These are phyloP conservation scores for Vanessa cardui DNA, from an alignment of 2,888 invertebrate species.

Conservation along the genomic window DNA sequence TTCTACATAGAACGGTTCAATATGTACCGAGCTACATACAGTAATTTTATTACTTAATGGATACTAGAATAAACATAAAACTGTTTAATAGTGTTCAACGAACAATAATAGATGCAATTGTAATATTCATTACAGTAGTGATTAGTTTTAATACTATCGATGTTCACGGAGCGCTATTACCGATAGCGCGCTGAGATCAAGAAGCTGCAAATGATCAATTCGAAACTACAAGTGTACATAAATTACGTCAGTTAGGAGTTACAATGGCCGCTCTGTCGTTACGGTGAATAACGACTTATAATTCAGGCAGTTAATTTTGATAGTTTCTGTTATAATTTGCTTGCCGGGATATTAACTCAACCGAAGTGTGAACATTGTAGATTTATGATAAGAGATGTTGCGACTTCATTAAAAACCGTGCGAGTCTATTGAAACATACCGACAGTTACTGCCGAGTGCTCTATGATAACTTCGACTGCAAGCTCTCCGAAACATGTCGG, in stretches of 20 bases:
- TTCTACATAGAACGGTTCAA: too few relatives aligned
- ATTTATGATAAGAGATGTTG: conserved; percentile 16
- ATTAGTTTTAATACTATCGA: too few relatives aligned
- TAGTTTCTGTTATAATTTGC: conserved; percentile 32
- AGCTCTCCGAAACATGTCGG: too few relatives aligned
- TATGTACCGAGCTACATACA: too few relatives aligned
- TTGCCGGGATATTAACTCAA: conserved; percentile 29
- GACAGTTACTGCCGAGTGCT: too few relatives aligned
- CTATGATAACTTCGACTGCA: too few relatives aligned
- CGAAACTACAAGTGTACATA: conserved; percentile 26
- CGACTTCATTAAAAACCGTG: background rate
- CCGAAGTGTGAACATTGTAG: conserved; percentile 15
- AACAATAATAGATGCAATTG: too few relatives aligned
- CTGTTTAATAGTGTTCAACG: too few relatives aligned
- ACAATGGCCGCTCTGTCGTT: conserved; percentile 22
- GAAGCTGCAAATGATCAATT: conserved; percentile 13
- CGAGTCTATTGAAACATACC: background rate
- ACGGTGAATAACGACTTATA: conserved; percentile 29
- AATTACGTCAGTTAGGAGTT: conserved; percentile 27
- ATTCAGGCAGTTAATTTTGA: conserved; percentile 34
- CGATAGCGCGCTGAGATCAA: background rate
- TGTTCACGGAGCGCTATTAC: background rate
- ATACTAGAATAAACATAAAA: too few relatives aligned
- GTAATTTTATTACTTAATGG: too few relatives aligned
- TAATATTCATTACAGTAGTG: too few relatives aligned